phyloP scores from a whole-genome alignment of 2,797 vertebrate species.

The Chelonia mydas region DNA sequence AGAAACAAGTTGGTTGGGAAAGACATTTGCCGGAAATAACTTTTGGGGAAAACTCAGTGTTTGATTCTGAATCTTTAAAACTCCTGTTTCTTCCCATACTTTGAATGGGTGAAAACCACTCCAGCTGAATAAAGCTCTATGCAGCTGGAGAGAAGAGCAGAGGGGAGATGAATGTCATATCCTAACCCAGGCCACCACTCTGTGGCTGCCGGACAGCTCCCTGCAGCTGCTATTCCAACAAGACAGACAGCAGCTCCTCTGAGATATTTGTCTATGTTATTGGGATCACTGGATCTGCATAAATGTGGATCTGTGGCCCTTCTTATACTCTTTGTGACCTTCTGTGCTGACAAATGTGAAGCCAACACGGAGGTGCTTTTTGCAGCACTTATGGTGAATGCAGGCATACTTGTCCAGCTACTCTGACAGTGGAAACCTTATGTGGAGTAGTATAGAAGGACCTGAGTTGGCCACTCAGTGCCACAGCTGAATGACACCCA shows the following conservation, averaged over 20 bases:
- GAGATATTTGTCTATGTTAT: background rate
- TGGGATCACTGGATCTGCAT: background rate
- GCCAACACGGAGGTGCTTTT: fast-evolving
- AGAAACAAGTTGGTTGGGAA: background rate
- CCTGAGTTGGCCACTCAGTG: background rate
- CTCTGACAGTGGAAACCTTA: background rate
- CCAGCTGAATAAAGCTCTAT: background rate
- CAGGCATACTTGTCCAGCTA: fast-evolving
- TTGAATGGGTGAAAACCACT: background rate
- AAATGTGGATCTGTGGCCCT: background rate
- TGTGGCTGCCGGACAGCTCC: background rate
- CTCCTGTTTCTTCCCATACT: background rate
- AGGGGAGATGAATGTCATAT: background rate
- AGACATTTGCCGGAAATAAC: background rate
- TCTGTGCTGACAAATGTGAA: fast-evolving
- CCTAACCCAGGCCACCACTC: background rate
- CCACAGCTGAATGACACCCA: background rate
- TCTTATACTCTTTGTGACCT: background rate
- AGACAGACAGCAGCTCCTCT: background rate
- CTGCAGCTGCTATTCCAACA: background rate
- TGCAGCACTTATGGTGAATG: fast-evolving
- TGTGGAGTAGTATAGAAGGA: fast-evolving
- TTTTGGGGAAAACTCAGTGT: background rate
- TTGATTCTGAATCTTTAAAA: background rate
- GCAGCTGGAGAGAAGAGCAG: background rate